Evolutionary conservation across 2,888 invertebrate species (phyloP).

Genomic region (Linnaemya tessellans): DNA sequence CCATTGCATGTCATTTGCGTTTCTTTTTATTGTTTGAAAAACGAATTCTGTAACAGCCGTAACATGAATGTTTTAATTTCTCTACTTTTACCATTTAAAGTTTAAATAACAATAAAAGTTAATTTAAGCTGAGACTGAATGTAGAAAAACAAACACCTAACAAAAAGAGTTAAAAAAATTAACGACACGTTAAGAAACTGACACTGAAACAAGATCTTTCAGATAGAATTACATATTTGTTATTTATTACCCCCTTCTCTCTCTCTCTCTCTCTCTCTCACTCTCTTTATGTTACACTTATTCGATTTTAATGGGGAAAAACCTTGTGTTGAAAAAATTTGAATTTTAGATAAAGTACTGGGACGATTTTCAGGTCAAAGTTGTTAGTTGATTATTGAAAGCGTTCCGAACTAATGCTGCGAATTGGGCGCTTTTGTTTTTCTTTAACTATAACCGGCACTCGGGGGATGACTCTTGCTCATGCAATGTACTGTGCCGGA

Average conservation of each 20-base stretch:
- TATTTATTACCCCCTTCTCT: no score
- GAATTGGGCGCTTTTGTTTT: no score
- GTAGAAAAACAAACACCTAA: neutral
- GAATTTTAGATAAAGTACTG: neutral
- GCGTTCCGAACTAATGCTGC: no score
- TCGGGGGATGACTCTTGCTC: no score
- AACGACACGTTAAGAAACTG: neutral
- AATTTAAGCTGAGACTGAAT: neutral
- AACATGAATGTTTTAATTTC: constrained; percentile 49
- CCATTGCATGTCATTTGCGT: constrained; percentile 58
- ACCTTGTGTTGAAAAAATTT: no score
- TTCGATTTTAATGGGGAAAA: no score
- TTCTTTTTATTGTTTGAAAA: constrained; percentile 4
- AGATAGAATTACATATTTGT: no score
- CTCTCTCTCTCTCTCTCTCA: no score
- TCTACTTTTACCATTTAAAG: neutral
- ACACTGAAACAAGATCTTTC: neutral
- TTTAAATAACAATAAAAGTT: constrained; percentile 2
- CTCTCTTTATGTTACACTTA: no score
- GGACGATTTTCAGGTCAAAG: neutral
- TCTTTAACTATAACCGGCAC: no score
- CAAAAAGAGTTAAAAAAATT: neutral
- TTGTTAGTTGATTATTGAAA: no score
- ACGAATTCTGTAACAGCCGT: constrained; percentile 34
- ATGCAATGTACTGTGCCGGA: no score